A percentile compares a stretch with the other conserved stretches of the same genome.
phyloP scores from a whole-genome alignment of 1,140 invertebrate genomes.

The Drosophila aff. region DNA sequence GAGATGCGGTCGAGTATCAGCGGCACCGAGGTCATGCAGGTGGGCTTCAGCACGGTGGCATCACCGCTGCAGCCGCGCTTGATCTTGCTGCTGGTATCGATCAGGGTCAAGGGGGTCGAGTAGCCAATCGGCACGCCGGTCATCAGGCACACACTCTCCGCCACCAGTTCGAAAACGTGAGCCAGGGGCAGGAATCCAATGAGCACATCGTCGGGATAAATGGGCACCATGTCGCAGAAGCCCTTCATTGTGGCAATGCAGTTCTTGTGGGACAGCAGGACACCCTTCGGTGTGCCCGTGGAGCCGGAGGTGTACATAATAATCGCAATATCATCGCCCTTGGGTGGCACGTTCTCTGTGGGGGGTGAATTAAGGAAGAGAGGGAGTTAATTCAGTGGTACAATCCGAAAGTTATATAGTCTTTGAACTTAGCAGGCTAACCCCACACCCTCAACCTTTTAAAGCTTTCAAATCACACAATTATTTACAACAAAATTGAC shows the following conservation, averaged over 20 bases:
- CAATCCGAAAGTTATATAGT: not conserved
- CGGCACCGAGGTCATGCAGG: conserved; percentile 97
- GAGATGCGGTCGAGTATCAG: conserved; percentile 97
- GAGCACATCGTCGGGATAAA: conserved; percentile 92
- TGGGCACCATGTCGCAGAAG: conserved; percentile 92
- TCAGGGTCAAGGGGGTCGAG: conserved; percentile 97
- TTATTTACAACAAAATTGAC: conserved; percentile 27
- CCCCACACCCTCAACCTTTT: not conserved
- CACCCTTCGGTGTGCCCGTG: conserved; percentile 95
- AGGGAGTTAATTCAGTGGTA: not conserved
- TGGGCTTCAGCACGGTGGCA: conserved; percentile 95
- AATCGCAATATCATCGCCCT: conserved; percentile 92
- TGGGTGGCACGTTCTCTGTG: conserved; percentile 87
- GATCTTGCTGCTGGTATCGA: conserved; percentile 98
- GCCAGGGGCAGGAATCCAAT: conserved; percentile 98
- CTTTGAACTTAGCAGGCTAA: not conserved
- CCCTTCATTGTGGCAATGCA: conserved; percentile 95
- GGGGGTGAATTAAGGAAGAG: not conserved
- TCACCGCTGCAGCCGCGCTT: conserved; percentile 96
- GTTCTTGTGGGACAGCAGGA: conserved; percentile 95
- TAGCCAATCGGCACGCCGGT: conserved; percentile 98
- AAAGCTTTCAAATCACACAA: not conserved
- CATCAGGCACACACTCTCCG: conserved; percentile 90
- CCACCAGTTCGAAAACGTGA: conserved; percentile 97
- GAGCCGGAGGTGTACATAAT: conserved; percentile 99